Evolutionary conservation across 2,797 vertebrate species (phyloP), one percentile per base, ranked within the genome.

Genomic region (Leucoraja ocellata): DNA sequence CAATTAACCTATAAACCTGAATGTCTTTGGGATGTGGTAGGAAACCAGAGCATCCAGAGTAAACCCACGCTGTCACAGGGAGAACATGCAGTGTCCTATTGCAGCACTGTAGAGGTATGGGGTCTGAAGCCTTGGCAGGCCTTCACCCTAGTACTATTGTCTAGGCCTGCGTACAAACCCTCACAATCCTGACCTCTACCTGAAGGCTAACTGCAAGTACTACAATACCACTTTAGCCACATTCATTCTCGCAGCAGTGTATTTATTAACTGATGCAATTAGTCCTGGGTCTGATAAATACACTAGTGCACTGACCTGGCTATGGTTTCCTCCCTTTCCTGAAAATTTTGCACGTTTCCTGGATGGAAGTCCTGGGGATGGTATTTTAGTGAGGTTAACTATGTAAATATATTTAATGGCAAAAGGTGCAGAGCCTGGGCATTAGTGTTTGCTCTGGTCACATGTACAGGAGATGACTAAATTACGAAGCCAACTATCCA

Each of bases 401-500:
- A 1, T 39, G n/a, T 58, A 61, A 46, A 68, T 61, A 28, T 92
- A 28, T 21, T 93, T 80, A n/a, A 23, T 32, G n/a, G 58, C 10
- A 14, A 14, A 7, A 58, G 71, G 58, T 28, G 1, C 18, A 84
- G 46, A 16, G 46, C 4, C 21, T 46, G 76, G 7, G 25, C 28
- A 18, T 65, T 65, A 76, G 11, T 74, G 14, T 54, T 23, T 93
- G 73, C 2, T 23, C 0, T 88, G 14, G 77, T 0, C 46, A 16
- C 65, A 94, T 90, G 79, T n/a, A 13, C 78, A 99, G 99, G 98
- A 99, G 94, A 68, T 98, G 74, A 95, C 95, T 39, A 98, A 97
- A 94, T 96, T 99, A 63, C 97, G 95, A 93, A 93, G 95, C 0
- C 96, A 96, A 93, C 94, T 98, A 74, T 95, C 94, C 81, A 97